phyloP scores from a whole-genome alignment of 1,140 invertebrate genomes.

The Drosophila teissieri region DNA sequence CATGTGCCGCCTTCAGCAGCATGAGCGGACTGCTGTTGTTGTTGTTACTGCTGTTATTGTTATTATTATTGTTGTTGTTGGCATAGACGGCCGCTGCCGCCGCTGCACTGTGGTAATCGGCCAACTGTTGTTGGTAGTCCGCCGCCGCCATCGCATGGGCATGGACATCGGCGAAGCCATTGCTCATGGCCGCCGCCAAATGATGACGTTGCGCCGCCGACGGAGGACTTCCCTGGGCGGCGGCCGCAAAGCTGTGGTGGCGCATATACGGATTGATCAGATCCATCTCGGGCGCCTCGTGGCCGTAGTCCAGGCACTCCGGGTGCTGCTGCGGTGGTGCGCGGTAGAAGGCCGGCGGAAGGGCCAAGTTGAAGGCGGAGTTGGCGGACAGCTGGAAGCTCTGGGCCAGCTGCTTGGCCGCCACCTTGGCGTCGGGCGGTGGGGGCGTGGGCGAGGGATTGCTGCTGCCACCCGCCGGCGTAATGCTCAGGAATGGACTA shows the following conservation, averaged over 20 bases:
- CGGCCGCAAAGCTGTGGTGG: conserved; percentile 76
- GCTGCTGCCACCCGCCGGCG: conserved; percentile 71
- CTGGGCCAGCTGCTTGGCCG: conserved; percentile 67
- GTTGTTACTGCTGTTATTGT: conserved; percentile 69
- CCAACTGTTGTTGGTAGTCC: conserved; percentile 77
- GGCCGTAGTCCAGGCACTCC: conserved; percentile 50
- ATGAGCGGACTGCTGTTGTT: conserved; percentile 69
- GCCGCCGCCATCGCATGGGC: conserved; percentile 73
- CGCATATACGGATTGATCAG: conserved; percentile 84
- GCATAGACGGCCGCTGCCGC: conserved; percentile 78
- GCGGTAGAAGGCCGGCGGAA: conserved; percentile 65
- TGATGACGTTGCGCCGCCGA: conserved; percentile 71
- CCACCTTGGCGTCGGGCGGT: conserved; percentile 27
- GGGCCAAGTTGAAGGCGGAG: conserved; percentile 78
- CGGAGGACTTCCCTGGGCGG: conserved; percentile 67
- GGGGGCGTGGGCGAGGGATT: conserved; percentile 52
- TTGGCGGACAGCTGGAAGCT: conserved; percentile 79
- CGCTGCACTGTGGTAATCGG: conserved; percentile 78
- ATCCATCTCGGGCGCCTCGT: conserved; percentile 69
- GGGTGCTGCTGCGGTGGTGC: conserved; percentile 14
- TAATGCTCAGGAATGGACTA: conserved; percentile 79
- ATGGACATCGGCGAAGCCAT: conserved; percentile 69
- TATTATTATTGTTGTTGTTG: conserved; percentile 65
- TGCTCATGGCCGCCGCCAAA: conserved; percentile 63
- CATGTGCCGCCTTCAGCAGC: conserved; percentile 70